Evolutionary conservation across 2,797 vertebrate genomes (phyloP), one percentile per base, ranked within the genome.

Genomic region (Furcifer pardalis): DNA sequence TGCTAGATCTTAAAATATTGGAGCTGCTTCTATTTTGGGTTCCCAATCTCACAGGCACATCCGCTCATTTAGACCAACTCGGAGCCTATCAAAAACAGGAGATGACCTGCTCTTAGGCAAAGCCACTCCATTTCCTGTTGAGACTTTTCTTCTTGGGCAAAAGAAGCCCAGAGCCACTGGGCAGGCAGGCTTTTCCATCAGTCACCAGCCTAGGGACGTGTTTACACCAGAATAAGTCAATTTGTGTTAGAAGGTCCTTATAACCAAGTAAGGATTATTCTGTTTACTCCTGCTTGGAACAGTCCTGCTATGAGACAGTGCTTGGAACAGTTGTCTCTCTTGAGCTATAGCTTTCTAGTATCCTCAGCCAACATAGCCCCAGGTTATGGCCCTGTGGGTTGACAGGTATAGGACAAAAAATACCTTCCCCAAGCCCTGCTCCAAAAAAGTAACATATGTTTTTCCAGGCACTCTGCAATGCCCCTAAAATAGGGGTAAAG

Each of bases 1-100:
- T 97, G 97, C 97, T 97, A 97, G 96, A 97, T 97, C 98, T 97
- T 98, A 98, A 99, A 99, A 99, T 99, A 99, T 97, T 96, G 93
- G 96, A 97, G 93, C 96, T 94, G 95, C 90, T 96, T 97, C 98
- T 99, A 99, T 99, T 99, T 97, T 94, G 95, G 97, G 96, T 42
- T 72, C 93, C 93, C 95, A 96, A 98, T 98, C 96, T 97, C 94
- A 95, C 97, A 97, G 97, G 97, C 97, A 97, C 92, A 98, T 99
- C 98, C 98, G 98, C 97, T 98, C 97, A 97, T 99, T 98, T 98
- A 97, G 96, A 95, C 93, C 90, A 96, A 96, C 97, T 96, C 96
- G 90, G 95, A 95, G 95, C 95, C 96, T 96, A 97, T 97, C 96
- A 97, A 97, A 97, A 98, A 99, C 98, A 99, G 98, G 98, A 96